Conservation (phyloP, 2,888 invertebrate species). For the Papilio elwesi region DNA sequence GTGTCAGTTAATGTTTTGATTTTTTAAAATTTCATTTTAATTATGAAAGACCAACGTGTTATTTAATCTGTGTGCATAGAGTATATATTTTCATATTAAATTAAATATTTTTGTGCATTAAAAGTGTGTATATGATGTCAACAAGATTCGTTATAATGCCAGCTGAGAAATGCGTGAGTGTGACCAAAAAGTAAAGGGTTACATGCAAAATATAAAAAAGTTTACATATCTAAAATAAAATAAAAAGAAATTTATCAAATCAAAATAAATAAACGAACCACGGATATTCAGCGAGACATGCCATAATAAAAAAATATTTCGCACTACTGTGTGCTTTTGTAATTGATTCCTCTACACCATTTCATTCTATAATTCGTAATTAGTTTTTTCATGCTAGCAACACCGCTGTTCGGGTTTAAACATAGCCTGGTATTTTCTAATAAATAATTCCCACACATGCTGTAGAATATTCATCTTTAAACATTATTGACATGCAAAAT, state of each 20-base stretch:
- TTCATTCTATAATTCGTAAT: conserved; percentile 67
- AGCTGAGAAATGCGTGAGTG: conserved; percentile 44
- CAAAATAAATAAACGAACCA: conserved; percentile 61
- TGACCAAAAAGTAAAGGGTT: conserved; percentile 51
- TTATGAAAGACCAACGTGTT: conserved; percentile 5
- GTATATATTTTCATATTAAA: conserved; percentile 7
- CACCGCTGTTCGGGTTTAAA: conserved; percentile 59
- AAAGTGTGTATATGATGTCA: conserved; percentile 23
- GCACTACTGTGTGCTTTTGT: conserved; percentile 82
- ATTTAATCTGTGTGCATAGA: conserved; percentile 21
- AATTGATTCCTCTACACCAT: conserved; percentile 63
- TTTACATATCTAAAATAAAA: conserved; percentile 50
- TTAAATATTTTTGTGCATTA: conserved; percentile 15
- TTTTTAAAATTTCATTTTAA: background rate
- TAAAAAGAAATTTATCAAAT: conserved; percentile 51
- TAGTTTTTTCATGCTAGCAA: conserved; percentile 79
- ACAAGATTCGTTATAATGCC: conserved; percentile 47
- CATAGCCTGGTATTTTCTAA: conserved; percentile 56
- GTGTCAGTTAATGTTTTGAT: background rate
- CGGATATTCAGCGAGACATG: conserved; percentile 77
- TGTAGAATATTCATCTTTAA: conserved; percentile 54
- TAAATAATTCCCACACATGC: conserved; percentile 65
- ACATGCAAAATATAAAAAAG: conserved; percentile 68
- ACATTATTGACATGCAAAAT: conserved; percentile 70
- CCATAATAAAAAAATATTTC: conserved; percentile 63